Conservation (phyloP, 2,888 invertebrate genomes). For the Mongoloraphidia duomilia region DNA sequence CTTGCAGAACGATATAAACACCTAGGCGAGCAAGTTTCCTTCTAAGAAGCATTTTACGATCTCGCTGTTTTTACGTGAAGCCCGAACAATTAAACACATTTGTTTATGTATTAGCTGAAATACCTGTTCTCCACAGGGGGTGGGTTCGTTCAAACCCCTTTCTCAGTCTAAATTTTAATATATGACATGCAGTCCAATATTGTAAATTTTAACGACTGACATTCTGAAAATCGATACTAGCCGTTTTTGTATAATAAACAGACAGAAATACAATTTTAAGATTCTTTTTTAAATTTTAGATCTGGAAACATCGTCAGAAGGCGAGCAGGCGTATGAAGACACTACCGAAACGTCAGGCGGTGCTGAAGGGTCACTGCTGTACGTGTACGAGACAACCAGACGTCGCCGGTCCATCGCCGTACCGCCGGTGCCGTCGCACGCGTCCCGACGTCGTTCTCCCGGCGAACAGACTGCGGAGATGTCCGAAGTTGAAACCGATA, state of each 20-base stretch:
- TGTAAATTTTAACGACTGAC: neutral
- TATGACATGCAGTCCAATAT: neutral
- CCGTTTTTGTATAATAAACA: too few species aligned
- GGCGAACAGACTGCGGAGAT: neutral
- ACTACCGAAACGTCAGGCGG: constrained; percentile 10
- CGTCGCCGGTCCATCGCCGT: constrained; percentile 22
- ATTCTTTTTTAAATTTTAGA: constrained; percentile 3
- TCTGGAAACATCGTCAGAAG: constrained; percentile 13
- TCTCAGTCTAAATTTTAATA: neutral
- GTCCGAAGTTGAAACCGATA: neutral
- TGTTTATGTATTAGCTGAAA: too few species aligned
- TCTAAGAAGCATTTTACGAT: too few species aligned
- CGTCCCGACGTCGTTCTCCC: neutral
- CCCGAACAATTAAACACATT: too few species aligned
- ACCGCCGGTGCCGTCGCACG: constrained; percentile 16
- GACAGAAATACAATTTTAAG: neutral
- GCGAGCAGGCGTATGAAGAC: constrained; percentile 10
- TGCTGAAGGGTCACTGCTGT: constrained; percentile 20
- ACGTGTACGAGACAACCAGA: constrained; percentile 23
- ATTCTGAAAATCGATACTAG: neutral
- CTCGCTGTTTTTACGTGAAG: too few species aligned
- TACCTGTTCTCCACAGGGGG: too few species aligned
- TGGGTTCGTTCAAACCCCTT: too few species aligned
- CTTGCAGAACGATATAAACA: too few species aligned
- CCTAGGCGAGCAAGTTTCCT: too few species aligned